Conservation (phyloP, 23 tunicate genomes). For the Clavelina lepadiformis region DNA sequence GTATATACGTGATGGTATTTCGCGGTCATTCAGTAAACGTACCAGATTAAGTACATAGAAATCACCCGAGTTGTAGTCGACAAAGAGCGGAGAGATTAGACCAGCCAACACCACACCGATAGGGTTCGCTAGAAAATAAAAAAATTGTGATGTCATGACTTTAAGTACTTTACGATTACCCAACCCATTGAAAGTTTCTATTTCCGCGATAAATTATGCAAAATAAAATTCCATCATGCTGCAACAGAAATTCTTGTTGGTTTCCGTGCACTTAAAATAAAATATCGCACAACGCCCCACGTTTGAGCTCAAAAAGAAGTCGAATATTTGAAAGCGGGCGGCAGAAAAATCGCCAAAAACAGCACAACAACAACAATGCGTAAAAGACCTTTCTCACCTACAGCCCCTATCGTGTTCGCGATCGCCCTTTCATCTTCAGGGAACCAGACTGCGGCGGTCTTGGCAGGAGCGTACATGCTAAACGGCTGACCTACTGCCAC, state of each 20-base stretch:
- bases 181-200: no score
- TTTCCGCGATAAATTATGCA: no score
- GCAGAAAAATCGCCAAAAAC: neutral
- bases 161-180: no score
- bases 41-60: constrained; percentile 44
- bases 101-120: constrained; percentile 76
- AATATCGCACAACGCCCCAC: no score
- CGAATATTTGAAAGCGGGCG: no score
- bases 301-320: no score
- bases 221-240: no score
- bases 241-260: no score
- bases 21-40: constrained; percentile 3
- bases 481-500: constrained; percentile 75
- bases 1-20: neutral
- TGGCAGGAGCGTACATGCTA: constrained; percentile 71
- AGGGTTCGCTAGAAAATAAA: constrained; percentile 63
- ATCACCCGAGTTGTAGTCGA: constrained; percentile 7
- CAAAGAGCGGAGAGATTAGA: constrained; percentile 62
- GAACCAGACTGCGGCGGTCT: constrained; percentile 74
- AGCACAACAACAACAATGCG: neutral
- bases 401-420: constrained; percentile 48
- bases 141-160: no score
- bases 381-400: constrained; percentile 27
- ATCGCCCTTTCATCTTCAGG: constrained; percentile 64
- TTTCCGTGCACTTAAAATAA: no score